Conservation (phyloP, 92 coral and sea anemone species). For the Montipora capitata region DNA sequence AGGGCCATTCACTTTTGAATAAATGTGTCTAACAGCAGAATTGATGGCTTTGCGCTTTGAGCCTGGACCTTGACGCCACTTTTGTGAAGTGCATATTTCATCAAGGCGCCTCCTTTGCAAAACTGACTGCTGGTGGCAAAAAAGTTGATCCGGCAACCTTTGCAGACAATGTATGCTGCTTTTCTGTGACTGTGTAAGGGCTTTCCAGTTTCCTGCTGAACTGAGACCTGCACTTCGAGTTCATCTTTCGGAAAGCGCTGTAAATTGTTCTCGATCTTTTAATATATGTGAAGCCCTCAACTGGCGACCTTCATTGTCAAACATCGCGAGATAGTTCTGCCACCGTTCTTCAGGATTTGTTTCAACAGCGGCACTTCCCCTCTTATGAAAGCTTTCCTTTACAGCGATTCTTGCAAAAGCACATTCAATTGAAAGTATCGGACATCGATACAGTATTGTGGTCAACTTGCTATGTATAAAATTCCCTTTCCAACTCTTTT, state of each 20-base stretch:
- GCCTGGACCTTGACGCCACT: not conserved
- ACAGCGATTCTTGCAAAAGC: too few species aligned
- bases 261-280: conserved; percentile 4
- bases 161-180: conserved; percentile 21
- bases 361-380: not conserved
- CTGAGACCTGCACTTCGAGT: conserved; percentile 5
- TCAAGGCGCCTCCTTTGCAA: too few species aligned
- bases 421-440: too few species aligned
- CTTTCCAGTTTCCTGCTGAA: conserved; percentile 20
- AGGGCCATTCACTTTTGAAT: not conserved
- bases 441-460: too few species aligned
- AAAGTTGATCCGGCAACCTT: not conserved
- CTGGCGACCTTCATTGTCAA: not conserved
- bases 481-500: too few species aligned
- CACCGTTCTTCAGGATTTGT: conserved; percentile 14
- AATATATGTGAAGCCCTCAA: conserved; percentile 1
- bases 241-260: conserved; percentile 20
- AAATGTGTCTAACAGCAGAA: conserved; percentile 36
- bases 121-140: too few species aligned
- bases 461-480: too few species aligned
- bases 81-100: too few species aligned
- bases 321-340: not conserved
- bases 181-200: not conserved
- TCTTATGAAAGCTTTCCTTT: too few species aligned
- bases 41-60: conserved; percentile 22